A percentile compares a stretch with the other conserved stretches of the same genome.
Conservation (phyloP, 2,113 vertebrate genomes). For the Dicerorhinus sumatrensis region DNA sequence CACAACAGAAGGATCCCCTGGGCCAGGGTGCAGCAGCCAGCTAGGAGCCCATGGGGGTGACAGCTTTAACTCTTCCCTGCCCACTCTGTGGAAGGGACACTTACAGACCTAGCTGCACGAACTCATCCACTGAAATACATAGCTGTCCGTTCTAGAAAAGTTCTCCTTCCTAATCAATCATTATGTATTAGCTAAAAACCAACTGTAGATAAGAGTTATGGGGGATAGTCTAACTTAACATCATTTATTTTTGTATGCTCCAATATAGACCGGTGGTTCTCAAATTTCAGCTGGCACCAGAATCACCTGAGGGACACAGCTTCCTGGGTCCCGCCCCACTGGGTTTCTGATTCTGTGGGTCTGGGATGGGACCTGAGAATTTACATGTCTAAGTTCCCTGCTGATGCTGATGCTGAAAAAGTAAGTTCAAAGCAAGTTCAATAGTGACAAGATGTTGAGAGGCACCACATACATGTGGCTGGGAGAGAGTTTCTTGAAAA, state of each 20-base stretch:
- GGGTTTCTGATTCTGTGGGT: not conserved
- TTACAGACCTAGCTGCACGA: not conserved
- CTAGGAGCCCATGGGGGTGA: not conserved
- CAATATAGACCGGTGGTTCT: not conserved
- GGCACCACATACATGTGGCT: not conserved
- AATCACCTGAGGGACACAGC: not conserved
- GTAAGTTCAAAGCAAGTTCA: not conserved
- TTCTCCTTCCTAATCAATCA: not conserved
- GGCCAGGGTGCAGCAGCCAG: not conserved
- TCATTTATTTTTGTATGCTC: not conserved
- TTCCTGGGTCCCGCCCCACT: not conserved
- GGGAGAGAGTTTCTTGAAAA: not conserved
- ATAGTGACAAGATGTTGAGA: rapidly evolving
- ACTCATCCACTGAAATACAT: not conserved
- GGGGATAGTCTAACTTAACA: not conserved
- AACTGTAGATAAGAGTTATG: not conserved
- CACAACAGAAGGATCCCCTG: not conserved
- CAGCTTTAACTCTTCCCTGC: not conserved
- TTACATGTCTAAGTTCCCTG: not conserved
- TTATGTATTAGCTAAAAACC: not conserved
- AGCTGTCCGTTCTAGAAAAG: not conserved
- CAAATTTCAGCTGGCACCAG: not conserved
- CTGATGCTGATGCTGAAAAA: not conserved
- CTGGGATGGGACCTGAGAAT: not conserved
- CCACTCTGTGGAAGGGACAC: not conserved